These are phyloP conservation scores for Kradibia gibbosae DNA, from an alignment of 1,140 invertebrate species.

Conservation along the genomic window DNA sequence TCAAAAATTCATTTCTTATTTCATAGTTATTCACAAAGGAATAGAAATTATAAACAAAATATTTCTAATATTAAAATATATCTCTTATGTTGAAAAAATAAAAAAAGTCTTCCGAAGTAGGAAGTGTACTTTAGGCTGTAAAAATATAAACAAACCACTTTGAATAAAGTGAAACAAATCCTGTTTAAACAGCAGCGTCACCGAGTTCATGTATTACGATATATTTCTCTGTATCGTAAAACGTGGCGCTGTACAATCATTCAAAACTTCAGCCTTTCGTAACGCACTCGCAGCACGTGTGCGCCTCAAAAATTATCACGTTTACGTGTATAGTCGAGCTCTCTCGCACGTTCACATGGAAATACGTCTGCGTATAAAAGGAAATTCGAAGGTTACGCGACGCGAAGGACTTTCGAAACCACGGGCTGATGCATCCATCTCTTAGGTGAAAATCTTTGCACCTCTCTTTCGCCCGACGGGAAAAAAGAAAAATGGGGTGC, in stretches of 20 bases:
- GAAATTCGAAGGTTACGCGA: constrained; percentile 31
- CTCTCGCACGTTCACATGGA: neutral
- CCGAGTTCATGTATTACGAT: constrained; percentile 3
- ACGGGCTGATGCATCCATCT: neutral
- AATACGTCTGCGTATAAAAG: constrained; percentile 16
- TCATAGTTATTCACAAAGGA: too few relatives aligned
- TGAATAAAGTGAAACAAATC: constrained; percentile 33
- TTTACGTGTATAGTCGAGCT: constrained; percentile 14
- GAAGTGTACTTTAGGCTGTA: neutral
- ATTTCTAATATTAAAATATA: too few relatives aligned
- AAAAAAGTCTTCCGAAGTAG: neutral
- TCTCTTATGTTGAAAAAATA: neutral
- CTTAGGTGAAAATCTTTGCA: neutral
- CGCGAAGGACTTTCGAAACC: neutral
- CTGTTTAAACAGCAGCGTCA: neutral
- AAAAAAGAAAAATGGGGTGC: too few relatives aligned
- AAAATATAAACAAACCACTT: constrained; percentile 1
- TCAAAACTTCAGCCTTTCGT: constrained; percentile 32
- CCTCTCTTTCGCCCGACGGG: neutral
- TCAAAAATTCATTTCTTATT: too few relatives aligned
- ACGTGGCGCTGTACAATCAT: constrained; percentile 26
- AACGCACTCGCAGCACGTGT: neutral
- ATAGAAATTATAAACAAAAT: too few relatives aligned
- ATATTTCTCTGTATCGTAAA: constrained; percentile 31
- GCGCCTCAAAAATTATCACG: constrained; percentile 27